phyloP scores from a whole-genome alignment of 2,888 invertebrate genomes.

The Callosobruchus maculatus region DNA sequence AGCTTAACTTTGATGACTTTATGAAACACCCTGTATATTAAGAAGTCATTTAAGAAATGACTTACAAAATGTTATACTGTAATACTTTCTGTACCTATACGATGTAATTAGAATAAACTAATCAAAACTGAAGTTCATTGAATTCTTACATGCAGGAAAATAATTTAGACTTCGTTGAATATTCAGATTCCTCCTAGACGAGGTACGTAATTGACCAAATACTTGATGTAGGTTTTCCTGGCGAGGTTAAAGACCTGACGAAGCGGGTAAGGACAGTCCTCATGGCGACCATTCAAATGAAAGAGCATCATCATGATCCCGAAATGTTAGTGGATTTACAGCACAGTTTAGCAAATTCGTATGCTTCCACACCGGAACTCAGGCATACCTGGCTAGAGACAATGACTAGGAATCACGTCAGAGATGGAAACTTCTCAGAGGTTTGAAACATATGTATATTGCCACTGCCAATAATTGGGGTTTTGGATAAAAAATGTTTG shows the following conservation, averaged over 20 bases:
- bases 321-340: slow-evolving; percentile 89
- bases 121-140: no score
- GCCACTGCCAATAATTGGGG: no score
- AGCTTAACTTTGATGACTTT: no score
- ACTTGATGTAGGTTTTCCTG: slow-evolving; percentile 82
- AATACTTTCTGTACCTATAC: no score
- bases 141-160: no score
- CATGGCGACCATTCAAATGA: slow-evolving; percentile 91
- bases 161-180: no score
- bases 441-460: slow-evolving; percentile 49
- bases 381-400: slow-evolving; percentile 95
- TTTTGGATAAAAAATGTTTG: not conserved
- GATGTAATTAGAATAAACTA: no score
- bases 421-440: slow-evolving; percentile 84
- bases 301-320: slow-evolving; percentile 85
- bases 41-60: no score
- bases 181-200: no score
- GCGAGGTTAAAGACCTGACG: slow-evolving; percentile 90
- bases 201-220: no score
- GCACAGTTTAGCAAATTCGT: slow-evolving; percentile 87
- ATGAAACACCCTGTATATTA: no score
- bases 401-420: slow-evolving; percentile 82
- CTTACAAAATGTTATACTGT: no score
- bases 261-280: slow-evolving; percentile 90
- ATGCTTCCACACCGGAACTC: slow-evolving; percentile 90